phyloP scores from a whole-genome alignment of 1,140 invertebrate genomes.

The Mesaphorura yosii region DNA sequence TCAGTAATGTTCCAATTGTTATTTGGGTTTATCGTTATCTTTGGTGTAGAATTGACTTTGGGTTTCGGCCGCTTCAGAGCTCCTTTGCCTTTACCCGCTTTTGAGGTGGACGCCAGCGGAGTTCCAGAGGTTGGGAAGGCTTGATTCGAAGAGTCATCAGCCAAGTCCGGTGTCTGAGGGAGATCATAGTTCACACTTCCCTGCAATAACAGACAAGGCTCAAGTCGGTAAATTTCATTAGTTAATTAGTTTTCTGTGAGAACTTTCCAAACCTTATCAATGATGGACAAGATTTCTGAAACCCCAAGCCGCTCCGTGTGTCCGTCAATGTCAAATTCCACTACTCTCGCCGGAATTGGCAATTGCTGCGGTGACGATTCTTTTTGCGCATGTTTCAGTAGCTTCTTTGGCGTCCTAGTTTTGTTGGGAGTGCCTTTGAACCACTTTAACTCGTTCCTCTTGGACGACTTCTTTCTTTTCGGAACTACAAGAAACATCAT shows the following conservation, averaged over 20 bases:
- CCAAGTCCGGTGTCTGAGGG: not conserved
- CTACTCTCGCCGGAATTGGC: conserved; percentile 8
- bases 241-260: not conserved
- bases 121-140: not conserved
- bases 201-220: not conserved
- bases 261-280: conserved; percentile 11
- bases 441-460: conserved; percentile 19
- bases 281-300: not conserved
- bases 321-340: conserved; percentile 26
- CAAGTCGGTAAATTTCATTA: not conserved
- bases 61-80: no score
- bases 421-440: conserved; percentile 22
- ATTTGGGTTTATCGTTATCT: not conserved
- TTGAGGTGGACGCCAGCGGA: not conserved
- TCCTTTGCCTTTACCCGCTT: not conserved
- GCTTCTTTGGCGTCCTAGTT: conserved; percentile 1
- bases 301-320: conserved; percentile 7
- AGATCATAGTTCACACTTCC: not conserved
- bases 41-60: no score
- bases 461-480: conserved; percentile 8
- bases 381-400: conserved; percentile 23
- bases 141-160: not conserved
- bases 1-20: conserved; percentile 4
- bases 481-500: no score
- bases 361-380: conserved; percentile 6